A percentile compares a stretch with the other conserved stretches of the same genome.
phyloP scores from a whole-genome alignment of 2,797 vertebrate genomes.

The Danio albolineatus region DNA sequence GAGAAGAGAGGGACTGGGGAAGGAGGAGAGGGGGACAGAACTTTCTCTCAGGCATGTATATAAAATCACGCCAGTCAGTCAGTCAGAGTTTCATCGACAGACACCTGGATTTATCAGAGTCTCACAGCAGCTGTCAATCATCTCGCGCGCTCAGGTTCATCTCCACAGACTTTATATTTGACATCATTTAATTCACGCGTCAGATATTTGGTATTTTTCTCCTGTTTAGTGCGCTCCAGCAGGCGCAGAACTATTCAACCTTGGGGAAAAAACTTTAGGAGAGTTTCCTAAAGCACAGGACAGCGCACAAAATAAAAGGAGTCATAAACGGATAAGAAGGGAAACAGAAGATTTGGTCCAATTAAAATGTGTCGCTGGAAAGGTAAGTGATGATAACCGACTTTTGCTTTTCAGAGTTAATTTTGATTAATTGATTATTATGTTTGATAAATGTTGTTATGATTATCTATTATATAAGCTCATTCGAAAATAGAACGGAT shows the following conservation, averaged over 20 bases:
- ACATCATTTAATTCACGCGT: not conserved
- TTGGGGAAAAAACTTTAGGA: not conserved
- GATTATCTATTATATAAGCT: not conserved
- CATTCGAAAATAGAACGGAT: conserved; percentile 8
- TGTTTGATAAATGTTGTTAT: conserved; percentile 7
- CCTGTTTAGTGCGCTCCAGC: not conserved
- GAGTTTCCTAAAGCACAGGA: not conserved
- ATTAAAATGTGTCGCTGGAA: conserved; percentile 45
- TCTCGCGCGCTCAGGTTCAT: not conserved
- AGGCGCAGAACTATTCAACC: not conserved
- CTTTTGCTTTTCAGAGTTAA: not conserved
- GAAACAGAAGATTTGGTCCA: not conserved
- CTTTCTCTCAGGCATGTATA: conserved; percentile 58
- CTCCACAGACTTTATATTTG: not conserved
- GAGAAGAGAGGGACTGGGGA: conserved; percentile 39
- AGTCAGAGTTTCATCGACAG: conserved; percentile 60
- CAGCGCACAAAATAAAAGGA: not conserved
- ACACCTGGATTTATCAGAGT: conserved; percentile 31
- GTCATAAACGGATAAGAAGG: not conserved
- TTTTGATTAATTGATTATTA: not conserved
- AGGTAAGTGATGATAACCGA: conserved; percentile 47
- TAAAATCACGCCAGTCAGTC: conserved; percentile 75
- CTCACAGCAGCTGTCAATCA: conserved; percentile 12
- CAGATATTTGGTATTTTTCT: not conserved
- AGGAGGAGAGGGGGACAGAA: conserved; percentile 64